Percentiles rank a stretch among this genome's conserved stretches.
Evolutionary conservation across 2,888 invertebrate genomes (phyloP).

Genomic region (Drosophila kokeensis): DNA sequence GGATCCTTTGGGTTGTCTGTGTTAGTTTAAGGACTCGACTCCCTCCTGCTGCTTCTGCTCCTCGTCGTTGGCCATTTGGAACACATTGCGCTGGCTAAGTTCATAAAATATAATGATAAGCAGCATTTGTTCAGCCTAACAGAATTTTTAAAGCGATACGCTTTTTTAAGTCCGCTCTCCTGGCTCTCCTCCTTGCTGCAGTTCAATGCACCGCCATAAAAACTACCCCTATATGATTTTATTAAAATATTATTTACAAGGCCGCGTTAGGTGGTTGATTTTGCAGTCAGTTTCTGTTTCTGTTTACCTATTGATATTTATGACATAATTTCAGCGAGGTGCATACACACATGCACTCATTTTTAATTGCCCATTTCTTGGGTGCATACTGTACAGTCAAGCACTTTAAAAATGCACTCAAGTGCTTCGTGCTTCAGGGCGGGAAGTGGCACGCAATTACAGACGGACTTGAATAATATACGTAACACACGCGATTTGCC

Average conservation of each 20-base stretch:
- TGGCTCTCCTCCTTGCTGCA: slow-evolving; percentile 6
- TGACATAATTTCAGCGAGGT: slow-evolving; percentile 38
- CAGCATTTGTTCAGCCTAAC: slow-evolving; percentile 60
- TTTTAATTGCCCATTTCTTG: slow-evolving; percentile 57
- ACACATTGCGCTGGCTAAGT: slow-evolving; percentile 62
- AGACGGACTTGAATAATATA: slow-evolving; percentile 30
- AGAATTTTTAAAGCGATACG: slow-evolving; percentile 8
- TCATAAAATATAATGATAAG: slow-evolving; percentile 78
- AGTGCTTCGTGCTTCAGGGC: neutral
- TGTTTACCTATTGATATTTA: slow-evolving; percentile 57
- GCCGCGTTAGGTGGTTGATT: slow-evolving; percentile 29
- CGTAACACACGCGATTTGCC: slow-evolving; percentile 30
- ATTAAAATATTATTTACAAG: slow-evolving; percentile 13
- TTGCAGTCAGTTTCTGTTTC: neutral
- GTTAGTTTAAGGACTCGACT: slow-evolving; percentile 12
- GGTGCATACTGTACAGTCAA: slow-evolving; percentile 15
- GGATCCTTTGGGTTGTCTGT: slow-evolving; percentile 16
- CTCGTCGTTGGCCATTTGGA: slow-evolving; percentile 44
- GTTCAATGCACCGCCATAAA: slow-evolving; percentile 46
- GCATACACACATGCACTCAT: slow-evolving; percentile 2
- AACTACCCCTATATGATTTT: slow-evolving; percentile 7
- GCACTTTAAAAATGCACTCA: slow-evolving; percentile 63
- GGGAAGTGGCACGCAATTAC: slow-evolving; percentile 28
- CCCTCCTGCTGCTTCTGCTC: neutral
- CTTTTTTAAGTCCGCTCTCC: slow-evolving; percentile 15